These are phyloP conservation scores for Hyla sarda DNA, from an alignment of 2,113 vertebrate genomes.

Conservation along the genomic window DNA sequence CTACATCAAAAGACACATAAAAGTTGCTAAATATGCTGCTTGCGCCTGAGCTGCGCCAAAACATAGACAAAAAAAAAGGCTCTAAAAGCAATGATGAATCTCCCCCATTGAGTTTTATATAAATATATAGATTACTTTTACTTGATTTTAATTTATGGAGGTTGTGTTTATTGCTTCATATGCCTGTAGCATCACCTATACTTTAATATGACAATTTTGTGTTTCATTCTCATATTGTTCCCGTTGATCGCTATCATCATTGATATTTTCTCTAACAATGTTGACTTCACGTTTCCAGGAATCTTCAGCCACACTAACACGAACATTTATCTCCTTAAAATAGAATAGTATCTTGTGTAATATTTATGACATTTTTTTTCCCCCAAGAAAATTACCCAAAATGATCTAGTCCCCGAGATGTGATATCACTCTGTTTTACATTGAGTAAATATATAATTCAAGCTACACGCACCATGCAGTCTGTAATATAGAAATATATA, in stretches of 20 bases:
- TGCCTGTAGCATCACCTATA: not conserved
- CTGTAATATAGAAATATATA: not conserved
- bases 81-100: too few relatives aligned
- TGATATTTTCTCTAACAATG: not conserved
- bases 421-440: not conserved
- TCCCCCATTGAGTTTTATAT: too few relatives aligned
- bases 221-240: not conserved
- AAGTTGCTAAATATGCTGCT: too few relatives aligned
- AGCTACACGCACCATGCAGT: not conserved
- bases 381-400: not conserved
- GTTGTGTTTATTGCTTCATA: not conserved
- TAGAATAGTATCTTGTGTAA: not conserved
- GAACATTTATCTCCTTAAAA: slow-evolving; percentile 7
- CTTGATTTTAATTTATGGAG: not conserved
- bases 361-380: slow-evolving; percentile 6
- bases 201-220: not conserved
- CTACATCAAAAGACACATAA: too few relatives aligned
- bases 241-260: not conserved
- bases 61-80: too few relatives aligned
- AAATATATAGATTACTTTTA: too few relatives aligned
- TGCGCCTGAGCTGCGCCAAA: too few relatives aligned
- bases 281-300: not conserved
- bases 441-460: not conserved
- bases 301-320: not conserved
- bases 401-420: not conserved